These are phyloP conservation scores for Microchirus variegatus DNA, from an alignment of 2,797 vertebrate genomes.

Conservation along the genomic window DNA sequence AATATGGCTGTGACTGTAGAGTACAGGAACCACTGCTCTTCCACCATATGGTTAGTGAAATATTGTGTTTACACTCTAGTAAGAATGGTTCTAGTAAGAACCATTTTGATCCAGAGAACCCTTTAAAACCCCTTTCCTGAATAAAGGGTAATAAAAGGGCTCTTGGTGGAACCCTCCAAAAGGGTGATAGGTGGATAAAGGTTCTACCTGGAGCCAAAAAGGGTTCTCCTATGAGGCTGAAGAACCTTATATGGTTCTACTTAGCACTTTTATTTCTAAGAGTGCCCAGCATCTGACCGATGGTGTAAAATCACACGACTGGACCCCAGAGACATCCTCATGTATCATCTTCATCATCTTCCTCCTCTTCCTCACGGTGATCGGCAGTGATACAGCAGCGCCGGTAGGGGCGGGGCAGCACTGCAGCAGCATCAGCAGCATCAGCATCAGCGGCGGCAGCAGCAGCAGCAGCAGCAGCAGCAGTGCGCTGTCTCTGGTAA, in stretches of 20 bases:
- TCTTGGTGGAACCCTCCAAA: too few species aligned
- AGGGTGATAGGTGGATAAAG: too few species aligned
- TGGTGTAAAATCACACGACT: conserved; percentile 54
- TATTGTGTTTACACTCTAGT: conserved; percentile 16
- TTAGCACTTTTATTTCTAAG: too few species aligned
- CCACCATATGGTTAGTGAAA: neutral
- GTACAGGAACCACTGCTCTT: neutral
- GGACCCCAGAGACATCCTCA: conserved; percentile 39
- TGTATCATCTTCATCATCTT: conserved; percentile 2
- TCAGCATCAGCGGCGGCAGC: conserved; percentile 79
- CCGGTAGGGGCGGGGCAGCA: conserved; percentile 78
- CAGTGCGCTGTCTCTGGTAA: conserved; percentile 78
- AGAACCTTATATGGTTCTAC: too few species aligned
- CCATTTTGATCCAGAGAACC: too few species aligned
- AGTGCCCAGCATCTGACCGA: conserved; percentile 37
- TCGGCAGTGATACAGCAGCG: conserved; percentile 65
- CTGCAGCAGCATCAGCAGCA: conserved; percentile 78
- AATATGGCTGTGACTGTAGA: too few species aligned
- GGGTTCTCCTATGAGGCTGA: too few species aligned
- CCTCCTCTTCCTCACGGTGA: conserved; percentile 26
- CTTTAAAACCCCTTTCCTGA: too few species aligned
- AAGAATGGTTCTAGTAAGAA: too few species aligned
- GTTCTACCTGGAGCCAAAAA: too few species aligned
- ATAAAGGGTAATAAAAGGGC: too few species aligned
- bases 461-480: conserved; percentile 71